phyloP scores from a whole-genome alignment of 2,888 invertebrate genomes.

The Drosophila suboccidentalis region DNA sequence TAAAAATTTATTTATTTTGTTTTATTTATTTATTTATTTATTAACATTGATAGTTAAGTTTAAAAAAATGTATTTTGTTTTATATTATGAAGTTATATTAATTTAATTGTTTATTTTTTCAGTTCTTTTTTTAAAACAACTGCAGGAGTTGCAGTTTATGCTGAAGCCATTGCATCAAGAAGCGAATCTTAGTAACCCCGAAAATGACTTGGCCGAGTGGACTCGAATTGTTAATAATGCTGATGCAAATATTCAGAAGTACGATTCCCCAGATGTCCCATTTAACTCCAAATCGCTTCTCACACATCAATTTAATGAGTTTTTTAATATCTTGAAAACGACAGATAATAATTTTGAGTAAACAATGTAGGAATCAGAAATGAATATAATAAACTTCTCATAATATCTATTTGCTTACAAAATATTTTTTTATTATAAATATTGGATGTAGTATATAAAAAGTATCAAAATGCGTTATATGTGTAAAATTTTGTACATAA shows the following conservation, averaged over 20 bases:
- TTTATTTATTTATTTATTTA: too few relatives aligned
- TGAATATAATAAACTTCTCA: not conserved
- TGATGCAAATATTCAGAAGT: slow-evolving; percentile 26
- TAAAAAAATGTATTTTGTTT: not conserved
- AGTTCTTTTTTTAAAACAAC: slow-evolving; percentile 79
- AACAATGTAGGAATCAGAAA: not conserved
- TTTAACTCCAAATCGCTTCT: slow-evolving; percentile 11
- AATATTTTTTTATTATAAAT: slow-evolving; percentile 2
- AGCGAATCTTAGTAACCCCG: slow-evolving; percentile 58
- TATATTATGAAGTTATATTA: not conserved
- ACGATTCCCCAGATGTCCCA: slow-evolving; percentile 2
- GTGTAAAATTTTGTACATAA: not conserved
- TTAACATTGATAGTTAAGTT: too few relatives aligned
- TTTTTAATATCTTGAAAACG: slow-evolving; percentile 68
- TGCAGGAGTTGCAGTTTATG: slow-evolving; percentile 81
- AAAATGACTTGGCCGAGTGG: slow-evolving; percentile 75
- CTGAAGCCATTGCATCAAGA: slow-evolving; percentile 70
- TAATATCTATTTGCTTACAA: slow-evolving; percentile 11
- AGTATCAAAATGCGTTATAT: not conserved
- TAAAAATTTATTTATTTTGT: slow-evolving; percentile 41
- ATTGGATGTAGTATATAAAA: slow-evolving; percentile 1
- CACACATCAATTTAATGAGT: slow-evolving; percentile 44
- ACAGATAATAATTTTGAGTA: slow-evolving; percentile 57
- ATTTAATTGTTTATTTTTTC: slow-evolving; percentile 26
- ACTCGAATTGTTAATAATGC: slow-evolving; percentile 59